Base-by-base conservation (phyloP, 2,888 invertebrate genomes). In the Ferrisia virgata region DNA sequence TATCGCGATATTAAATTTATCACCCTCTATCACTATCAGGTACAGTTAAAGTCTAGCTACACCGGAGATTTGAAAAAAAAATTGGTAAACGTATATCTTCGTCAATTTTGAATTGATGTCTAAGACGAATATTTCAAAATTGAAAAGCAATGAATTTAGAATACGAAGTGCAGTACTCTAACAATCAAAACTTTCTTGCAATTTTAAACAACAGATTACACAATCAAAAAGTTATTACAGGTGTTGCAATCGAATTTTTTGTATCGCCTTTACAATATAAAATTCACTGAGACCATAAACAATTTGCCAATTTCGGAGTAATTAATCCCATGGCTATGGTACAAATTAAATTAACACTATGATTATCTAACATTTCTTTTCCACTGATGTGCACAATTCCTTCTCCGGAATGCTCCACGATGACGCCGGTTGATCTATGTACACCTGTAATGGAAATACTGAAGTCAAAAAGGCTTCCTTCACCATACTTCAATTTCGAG, bases 301-400 rank as follows among this genome's bases (percentile, higher is more conserved):
- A 88, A 84, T 91, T 89, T 1, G 92, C 91, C 36, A 95, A 87
- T 86, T 91, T 90, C 13, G 95, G 95, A 87, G 94, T 91, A 5
- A 92, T 89, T 0, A 95, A 88, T 0, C 93, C 94, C 87, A 93
- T 94, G 9, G 94, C 88, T 82, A 96, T 91, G 85, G 93, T 94
- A 0, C 95, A 93, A 85, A 96, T 90, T 69, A 97, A 91, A 89
- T 97, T 97, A 0, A 97, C 95, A 87, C 95, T 93, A 88, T 96
- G 95, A 88, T 97, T 97, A 88, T 96, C 95, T 69, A 97, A 89
- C 80, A 96, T 89, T 86, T 92, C 91, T 84, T 90, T 89, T 5
- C 96, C 97, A 88, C 93, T 92, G 85, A 97, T 93, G 88, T 95
- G 93, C 86, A 91, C 91, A 0, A 96, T 91, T 31, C 92, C 91